Conservation (phyloP, 2,113 vertebrate species). For the Syngnathoides biaculeatus region DNA sequence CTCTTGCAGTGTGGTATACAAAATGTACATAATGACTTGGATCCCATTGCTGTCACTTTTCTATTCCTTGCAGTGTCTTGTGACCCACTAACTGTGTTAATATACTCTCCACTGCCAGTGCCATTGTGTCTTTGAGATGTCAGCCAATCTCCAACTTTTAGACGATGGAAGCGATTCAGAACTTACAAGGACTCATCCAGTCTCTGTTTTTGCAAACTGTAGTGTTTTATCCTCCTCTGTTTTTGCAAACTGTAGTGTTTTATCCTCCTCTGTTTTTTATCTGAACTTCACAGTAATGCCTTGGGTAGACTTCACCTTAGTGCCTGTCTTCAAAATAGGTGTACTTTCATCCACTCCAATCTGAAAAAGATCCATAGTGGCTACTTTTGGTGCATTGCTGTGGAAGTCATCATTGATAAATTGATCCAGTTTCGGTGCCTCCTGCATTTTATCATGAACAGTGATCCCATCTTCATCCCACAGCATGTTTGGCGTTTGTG, state of each 20-base stretch:
- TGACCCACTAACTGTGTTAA: constrained; percentile 24
- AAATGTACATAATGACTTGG: constrained; percentile 26
- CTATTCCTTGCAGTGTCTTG: constrained; percentile 31
- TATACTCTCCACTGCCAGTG: constrained; percentile 21
- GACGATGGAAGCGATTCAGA: too few species aligned
- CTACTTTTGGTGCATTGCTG: too few species aligned
- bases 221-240: not conserved
- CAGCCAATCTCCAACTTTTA: not conserved
- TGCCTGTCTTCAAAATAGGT: not conserved
- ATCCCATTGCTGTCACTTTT: constrained; percentile 47
- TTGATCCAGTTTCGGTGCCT: too few species aligned
- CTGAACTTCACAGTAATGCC: not conserved
- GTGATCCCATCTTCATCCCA: too few species aligned
- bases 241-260: too few species aligned
- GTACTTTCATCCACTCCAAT: too few species aligned
- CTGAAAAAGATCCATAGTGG: too few species aligned
- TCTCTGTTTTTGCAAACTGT: not conserved
- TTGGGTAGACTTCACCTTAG: not conserved
- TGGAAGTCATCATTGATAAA: too few species aligned
- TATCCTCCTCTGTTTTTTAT: not conserved
- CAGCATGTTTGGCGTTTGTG: too few species aligned
- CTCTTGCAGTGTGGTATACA: constrained; percentile 26
- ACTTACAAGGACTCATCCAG: not conserved
- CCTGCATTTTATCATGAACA: too few species aligned
- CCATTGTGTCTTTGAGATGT: constrained; percentile 28